These are phyloP conservation scores for Latrodectus elegans DNA, from an alignment of 2,888 invertebrate species.

Conservation along the genomic window DNA sequence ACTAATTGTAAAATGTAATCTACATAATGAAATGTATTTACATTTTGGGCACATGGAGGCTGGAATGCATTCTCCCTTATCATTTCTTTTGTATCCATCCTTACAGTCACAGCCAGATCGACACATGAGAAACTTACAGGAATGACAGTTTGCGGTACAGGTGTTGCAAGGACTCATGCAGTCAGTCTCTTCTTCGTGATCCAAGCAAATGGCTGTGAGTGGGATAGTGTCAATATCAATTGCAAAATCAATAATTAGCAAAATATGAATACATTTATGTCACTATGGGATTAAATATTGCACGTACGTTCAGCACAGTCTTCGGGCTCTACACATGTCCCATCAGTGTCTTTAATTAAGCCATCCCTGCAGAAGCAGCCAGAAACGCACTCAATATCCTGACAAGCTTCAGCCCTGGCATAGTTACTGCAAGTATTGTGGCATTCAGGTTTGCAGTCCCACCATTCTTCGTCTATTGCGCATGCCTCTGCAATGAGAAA, in stretches of 20 bases:
- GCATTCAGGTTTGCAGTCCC: slow-evolving; percentile 38
- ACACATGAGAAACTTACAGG: slow-evolving; percentile 37
- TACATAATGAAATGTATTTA: slow-evolving; percentile 4
- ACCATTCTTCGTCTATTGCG: slow-evolving; percentile 49
- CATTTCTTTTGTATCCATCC: slow-evolving; percentile 52
- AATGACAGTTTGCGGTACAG: slow-evolving; percentile 39
- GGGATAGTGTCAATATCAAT: neutral
- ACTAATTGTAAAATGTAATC: too few species aligned
- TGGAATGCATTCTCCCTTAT: slow-evolving; percentile 38
- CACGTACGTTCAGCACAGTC: slow-evolving; percentile 50
- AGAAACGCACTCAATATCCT: slow-evolving; percentile 24
- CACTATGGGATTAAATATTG: neutral
- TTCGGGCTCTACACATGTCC: slow-evolving; percentile 36
- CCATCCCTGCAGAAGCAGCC: slow-evolving; percentile 55
- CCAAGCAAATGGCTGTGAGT: slow-evolving; percentile 22
- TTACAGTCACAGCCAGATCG: slow-evolving; percentile 49
- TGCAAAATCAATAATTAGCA: neutral
- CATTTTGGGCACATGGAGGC: slow-evolving; percentile 35
- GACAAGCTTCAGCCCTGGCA: slow-evolving; percentile 29
- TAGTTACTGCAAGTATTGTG: slow-evolving; percentile 54
- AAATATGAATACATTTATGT: neutral
- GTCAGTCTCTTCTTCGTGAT: slow-evolving; percentile 38
- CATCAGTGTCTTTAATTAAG: slow-evolving; percentile 16
- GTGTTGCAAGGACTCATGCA: slow-evolving; percentile 53
- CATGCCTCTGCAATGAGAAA: slow-evolving; percentile 35